Evolutionary conservation across 2,888 invertebrate species (phyloP).

Genomic region (Nephrocerus scutellatus): DNA sequence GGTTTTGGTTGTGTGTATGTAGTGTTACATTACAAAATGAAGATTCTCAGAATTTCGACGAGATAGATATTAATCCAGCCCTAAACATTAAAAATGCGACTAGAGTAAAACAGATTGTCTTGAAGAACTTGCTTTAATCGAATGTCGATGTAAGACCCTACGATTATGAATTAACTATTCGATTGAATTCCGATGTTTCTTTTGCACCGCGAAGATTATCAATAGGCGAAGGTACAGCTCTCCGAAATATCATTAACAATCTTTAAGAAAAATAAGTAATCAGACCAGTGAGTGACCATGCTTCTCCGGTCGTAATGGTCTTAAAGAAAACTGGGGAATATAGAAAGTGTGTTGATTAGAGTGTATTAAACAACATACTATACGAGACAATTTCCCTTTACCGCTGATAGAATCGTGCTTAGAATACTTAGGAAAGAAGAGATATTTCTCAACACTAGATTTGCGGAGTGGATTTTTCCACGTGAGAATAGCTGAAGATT

Average conservation of each 20-base stretch:
- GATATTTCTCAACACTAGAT: conserved; percentile 13
- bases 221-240: conserved; percentile 6
- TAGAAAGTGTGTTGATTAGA: conserved; percentile 8
- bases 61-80: conserved; percentile 4
- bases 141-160: conserved; percentile 3
- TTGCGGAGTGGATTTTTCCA: conserved; percentile 16
- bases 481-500: conserved; percentile 10
- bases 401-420: conserved; percentile 10
- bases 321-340: conserved; percentile 10
- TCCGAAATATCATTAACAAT: conserved; percentile 6
- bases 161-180: conserved; percentile 6
- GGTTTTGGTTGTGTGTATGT: too few relatives aligned
- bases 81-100: neutral
- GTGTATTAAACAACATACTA: conserved; percentile 6
- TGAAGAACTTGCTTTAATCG: conserved; percentile 3
- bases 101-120: neutral
- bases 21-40: too few relatives aligned
- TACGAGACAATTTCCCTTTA: conserved; percentile 10
- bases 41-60: conserved; percentile 4
- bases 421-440: conserved; percentile 12
- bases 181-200: conserved; percentile 8
- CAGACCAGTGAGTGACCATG: too few relatives aligned
- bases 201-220: conserved; percentile 8
- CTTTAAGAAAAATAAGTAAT: conserved; percentile 9
- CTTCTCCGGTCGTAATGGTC: conserved; percentile 9